A percentile compares a stretch with the other conserved stretches of the same genome.
Evolutionary conservation across 2,113 vertebrate species (phyloP).

Genomic region (Myotis davidii): DNA sequence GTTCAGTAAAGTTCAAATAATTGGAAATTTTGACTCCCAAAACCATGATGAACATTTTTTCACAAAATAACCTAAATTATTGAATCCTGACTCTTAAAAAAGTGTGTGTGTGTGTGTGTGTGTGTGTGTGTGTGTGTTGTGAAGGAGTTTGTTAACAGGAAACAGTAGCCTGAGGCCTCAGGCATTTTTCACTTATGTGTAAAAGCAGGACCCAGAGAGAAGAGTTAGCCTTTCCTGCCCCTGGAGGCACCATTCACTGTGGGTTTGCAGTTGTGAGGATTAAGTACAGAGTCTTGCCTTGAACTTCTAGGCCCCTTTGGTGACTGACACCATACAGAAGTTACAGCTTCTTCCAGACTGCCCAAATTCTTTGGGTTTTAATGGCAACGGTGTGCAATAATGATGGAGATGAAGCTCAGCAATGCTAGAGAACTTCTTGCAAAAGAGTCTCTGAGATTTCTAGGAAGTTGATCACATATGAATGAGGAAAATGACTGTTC

Average conservation of each 20-base stretch:
- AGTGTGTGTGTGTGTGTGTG: background rate
- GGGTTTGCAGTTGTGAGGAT: background rate
- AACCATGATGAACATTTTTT: background rate
- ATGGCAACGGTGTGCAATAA: background rate
- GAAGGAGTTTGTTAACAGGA: background rate
- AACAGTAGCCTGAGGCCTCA: background rate
- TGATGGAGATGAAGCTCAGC: background rate
- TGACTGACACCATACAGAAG: background rate
- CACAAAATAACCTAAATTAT: constrained; percentile 1
- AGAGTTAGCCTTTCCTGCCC: background rate
- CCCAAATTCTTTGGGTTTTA: background rate
- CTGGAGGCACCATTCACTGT: background rate
- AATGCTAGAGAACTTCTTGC: background rate
- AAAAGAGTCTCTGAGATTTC: background rate
- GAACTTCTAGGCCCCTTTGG: background rate
- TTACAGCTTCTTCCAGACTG: background rate
- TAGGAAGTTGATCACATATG: background rate
- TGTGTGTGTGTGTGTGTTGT: background rate
- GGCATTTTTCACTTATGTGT: background rate
- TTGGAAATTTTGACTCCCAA: constrained; percentile 20
- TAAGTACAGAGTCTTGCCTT: background rate
- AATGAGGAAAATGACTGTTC: background rate
- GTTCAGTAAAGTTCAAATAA: background rate
- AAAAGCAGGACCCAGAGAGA: background rate
- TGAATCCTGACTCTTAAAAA: constrained; percentile 24